These are phyloP conservation scores for Alloplasta piceator DNA, from an alignment of 2,888 invertebrate genomes.

Conservation along the genomic window DNA sequence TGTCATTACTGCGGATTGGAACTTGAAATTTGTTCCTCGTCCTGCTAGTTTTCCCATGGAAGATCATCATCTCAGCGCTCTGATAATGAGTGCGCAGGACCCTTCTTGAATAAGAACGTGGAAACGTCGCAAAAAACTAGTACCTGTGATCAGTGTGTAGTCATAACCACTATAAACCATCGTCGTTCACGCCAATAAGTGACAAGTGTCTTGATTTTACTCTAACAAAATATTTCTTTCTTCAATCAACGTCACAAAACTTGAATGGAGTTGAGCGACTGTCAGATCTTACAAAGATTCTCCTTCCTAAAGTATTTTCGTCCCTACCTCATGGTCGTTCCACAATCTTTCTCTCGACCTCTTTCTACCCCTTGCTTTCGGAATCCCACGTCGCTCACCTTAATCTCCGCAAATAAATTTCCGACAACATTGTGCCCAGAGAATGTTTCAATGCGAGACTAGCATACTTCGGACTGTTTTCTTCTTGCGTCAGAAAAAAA, in stretches of 20 bases:
- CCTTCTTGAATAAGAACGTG: too few relatives aligned
- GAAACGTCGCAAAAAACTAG: too few relatives aligned
- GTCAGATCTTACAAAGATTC: background rate
- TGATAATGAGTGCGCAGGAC: too few relatives aligned
- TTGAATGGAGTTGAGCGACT: background rate
- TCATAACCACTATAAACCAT: background rate
- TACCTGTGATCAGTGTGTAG: background rate
- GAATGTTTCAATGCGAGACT: conserved; percentile 3
- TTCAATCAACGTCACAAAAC: background rate
- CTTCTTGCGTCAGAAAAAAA: background rate
- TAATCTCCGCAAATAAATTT: background rate
- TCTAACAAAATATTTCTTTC: background rate
- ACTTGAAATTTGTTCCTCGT: too few relatives aligned
- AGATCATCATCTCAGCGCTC: too few relatives aligned
- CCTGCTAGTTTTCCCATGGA: too few relatives aligned
- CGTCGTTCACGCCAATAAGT: background rate
- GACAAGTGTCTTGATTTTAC: background rate
- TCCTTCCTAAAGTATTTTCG: background rate
- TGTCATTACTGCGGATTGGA: too few relatives aligned
- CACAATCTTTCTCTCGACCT: too few relatives aligned
- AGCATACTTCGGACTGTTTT: background rate
- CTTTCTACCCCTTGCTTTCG: background rate
- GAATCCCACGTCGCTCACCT: conserved; percentile 1
- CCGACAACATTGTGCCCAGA: background rate
- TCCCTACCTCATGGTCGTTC: background rate